phyloP scores from a whole-genome alignment of 2,113 vertebrate genomes.

The Brienomyrus longianalis region DNA sequence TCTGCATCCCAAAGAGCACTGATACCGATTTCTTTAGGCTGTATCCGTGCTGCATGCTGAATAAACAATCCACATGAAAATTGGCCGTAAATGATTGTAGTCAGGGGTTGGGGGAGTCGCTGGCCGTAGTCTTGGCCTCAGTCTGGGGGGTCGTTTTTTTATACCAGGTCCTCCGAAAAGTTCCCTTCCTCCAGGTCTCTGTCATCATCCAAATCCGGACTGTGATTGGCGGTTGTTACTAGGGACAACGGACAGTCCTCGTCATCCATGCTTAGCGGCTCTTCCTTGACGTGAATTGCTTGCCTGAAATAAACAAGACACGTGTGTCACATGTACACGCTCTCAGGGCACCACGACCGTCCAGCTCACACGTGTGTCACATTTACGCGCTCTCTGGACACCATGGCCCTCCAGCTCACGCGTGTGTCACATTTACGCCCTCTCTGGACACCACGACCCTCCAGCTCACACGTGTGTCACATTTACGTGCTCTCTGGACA shows the following conservation, averaged over 20 bases:
- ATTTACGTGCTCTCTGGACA: no score
- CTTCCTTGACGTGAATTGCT: constrained; percentile 73
- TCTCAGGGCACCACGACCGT: fast-evolving
- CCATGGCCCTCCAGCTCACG: background rate
- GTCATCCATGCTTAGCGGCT: constrained; percentile 67
- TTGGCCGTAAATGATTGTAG: constrained; percentile 81
- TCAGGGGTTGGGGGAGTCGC: constrained; percentile 33
- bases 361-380: background rate
- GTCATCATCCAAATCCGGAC: constrained; percentile 73
- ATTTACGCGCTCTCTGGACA: background rate
- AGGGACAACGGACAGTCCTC: constrained; percentile 71
- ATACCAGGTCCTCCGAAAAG: constrained; percentile 83
- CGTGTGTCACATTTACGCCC: background rate
- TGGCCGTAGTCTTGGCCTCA: constrained; percentile 69
- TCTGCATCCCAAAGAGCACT: constrained; percentile 85
- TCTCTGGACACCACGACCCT: no score
- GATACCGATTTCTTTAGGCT: constrained; percentile 88
- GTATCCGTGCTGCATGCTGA: constrained; percentile 92
- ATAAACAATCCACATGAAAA: constrained; percentile 98
- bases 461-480: no score
- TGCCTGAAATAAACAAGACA: constrained; percentile 61
- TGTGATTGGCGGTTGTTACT: constrained; percentile 70
- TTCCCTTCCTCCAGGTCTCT: constrained; percentile 71
- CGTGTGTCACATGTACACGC: background rate
- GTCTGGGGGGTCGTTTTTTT: constrained; percentile 61